phyloP scores from a whole-genome alignment of 2,888 invertebrate species.

The Meloe dianella region DNA sequence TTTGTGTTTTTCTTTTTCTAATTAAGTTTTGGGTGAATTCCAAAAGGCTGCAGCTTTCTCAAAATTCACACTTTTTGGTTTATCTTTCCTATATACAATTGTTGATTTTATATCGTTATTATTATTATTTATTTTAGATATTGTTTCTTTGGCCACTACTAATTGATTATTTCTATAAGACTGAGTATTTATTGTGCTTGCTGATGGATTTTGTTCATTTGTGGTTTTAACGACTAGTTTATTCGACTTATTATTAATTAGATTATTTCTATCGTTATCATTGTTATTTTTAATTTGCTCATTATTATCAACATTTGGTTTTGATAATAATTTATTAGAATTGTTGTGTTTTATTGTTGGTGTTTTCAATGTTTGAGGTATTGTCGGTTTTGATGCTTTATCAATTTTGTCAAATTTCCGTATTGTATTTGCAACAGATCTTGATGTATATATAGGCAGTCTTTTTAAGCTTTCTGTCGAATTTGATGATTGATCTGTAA shows the following conservation, averaged over 20 bases:
- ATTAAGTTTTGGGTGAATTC: slow-evolving; percentile 51
- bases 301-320: not conserved
- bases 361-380: not conserved
- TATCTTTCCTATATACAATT: slow-evolving; percentile 39
- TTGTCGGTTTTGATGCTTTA: slow-evolving; percentile 33
- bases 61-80: slow-evolving; percentile 55
- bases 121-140: slow-evolving; percentile 34
- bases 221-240: not conserved
- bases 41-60: slow-evolving; percentile 58
- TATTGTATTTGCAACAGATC: slow-evolving; percentile 53
- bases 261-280: not conserved
- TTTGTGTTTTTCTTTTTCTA: slow-evolving; percentile 2
- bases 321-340: not conserved
- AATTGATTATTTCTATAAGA: slow-evolving; percentile 23
- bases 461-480: slow-evolving; percentile 53
- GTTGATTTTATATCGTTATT: slow-evolving; percentile 37
- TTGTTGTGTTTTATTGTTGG: not conserved
- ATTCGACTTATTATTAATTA: not conserved
- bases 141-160: slow-evolving; percentile 55
- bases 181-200: not conserved
- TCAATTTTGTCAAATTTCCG: slow-evolving; percentile 53
- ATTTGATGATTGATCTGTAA: slow-evolving; percentile 49
- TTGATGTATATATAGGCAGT: slow-evolving; percentile 48
- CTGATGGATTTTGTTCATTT: not conserved
- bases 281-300: not conserved